phyloP scores from a whole-genome alignment of 2,113 vertebrate species.

The Antigone vipio region DNA sequence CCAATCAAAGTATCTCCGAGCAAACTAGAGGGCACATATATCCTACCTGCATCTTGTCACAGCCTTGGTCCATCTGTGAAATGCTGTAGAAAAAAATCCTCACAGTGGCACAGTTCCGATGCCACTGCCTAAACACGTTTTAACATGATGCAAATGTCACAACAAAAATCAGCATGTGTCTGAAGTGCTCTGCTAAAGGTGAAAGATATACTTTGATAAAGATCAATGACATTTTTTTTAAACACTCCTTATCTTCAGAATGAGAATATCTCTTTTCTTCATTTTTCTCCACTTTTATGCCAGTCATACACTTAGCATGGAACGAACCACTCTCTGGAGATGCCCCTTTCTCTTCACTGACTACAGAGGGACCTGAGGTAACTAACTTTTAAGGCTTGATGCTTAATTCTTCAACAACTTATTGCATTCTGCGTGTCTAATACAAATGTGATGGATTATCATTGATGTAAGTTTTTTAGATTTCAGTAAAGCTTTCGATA shows the following conservation, averaged over 20 bases:
- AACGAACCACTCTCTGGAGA: background rate
- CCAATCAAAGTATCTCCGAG: conserved; percentile 26
- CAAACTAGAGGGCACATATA: background rate
- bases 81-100: background rate
- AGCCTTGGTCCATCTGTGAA: background rate
- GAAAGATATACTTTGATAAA: background rate
- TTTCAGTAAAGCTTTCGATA: no score
- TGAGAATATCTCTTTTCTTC: background rate
- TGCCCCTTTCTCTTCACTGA: background rate
- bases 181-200: background rate
- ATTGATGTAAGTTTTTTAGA: no score
- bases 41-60: background rate
- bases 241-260: background rate
- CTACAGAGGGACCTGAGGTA: background rate
- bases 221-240: background rate
- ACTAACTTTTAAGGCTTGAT: background rate
- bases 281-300: background rate
- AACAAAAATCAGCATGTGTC: background rate
- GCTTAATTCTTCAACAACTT: background rate
- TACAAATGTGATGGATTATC: background rate
- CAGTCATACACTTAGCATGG: background rate
- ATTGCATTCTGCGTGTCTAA: background rate
- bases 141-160: background rate
- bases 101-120: background rate
- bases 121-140: background rate